Evolutionary conservation across 2,888 invertebrate genomes (phyloP), one percentile per base, ranked within the genome.

Genomic region (Aplocera efformata): DNA sequence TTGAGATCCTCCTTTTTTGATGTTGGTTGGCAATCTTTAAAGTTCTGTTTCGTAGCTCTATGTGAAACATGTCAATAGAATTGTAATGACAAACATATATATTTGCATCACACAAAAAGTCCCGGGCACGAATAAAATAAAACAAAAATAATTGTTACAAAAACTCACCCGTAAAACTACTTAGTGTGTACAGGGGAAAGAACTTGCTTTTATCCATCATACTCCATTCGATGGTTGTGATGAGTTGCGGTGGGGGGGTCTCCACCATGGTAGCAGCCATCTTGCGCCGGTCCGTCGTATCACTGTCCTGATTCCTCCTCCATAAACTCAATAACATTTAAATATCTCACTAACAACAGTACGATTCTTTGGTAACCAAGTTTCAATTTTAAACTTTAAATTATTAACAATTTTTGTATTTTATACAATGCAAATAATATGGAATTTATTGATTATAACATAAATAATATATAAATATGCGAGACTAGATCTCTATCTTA

Each of bases 171-270:
- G 93, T 90, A 58, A 97, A 94, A 30, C 96, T 95, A 67, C 97
- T 98, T 7, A 96, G 81, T 88, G 98, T 94, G 41, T 97, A 97
- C 40, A 98, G 82, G 0, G 98, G 98, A 69, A 96, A 96, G 74
- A 98, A 99, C 72, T 97, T 97, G 30, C 90, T 90, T 67, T 97
- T 98, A 78, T 99, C 96, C 97, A 99, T 96, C 98, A 99, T 99
- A 56, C 97, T 92, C 96, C 98, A 96, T 81, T 99, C 98, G 49
- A 99, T 97, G 4, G 94, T 97, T 13, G 92, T 93, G 48, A 96
- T 94, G 37, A 92, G 90, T 57, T 90, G 85, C 0, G 89, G 86
- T 0, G 86, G 86, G 3, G 91, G 90, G 7, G 86, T 81, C 58
- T 92, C 92, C 13, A 91, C 90, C 72, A 90, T 85, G 0, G 79